Base-by-base conservation (phyloP, 2,888 invertebrate species). In the Anodontia alba region DNA sequence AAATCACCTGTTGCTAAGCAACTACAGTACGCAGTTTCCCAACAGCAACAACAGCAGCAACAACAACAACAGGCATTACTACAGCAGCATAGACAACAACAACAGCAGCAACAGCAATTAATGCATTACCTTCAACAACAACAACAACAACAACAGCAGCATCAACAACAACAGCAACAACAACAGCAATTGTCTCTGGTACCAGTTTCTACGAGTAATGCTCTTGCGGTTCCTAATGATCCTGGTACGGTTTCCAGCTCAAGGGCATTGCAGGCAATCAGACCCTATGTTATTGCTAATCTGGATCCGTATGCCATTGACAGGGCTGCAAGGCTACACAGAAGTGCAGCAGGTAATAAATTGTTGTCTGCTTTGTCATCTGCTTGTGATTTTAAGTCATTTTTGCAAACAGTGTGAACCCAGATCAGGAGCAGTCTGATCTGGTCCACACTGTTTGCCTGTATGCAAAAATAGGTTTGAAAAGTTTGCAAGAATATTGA, bases 301-400 rank as follows among this genome's bases (percentile, higher is more conserved):
- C 81, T 90, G 0, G 94, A 94, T 78, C 93, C 92, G 0, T 91
- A 92, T 76, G 91, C 93, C 72, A 95, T 96, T 76, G 96, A 96
- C 89, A 95, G 96, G 81, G 96, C 96, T 26, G 96, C 96, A 0
- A 95, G 96, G 87, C 95, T 96, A 82, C 96, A 97, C 93, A 95
- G 96, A 84, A 96, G 96, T 92, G 96, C 96, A 85, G 96, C 96
- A 89, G 95, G 96, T 96, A 94, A 94, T 72, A n/a, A n/a, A n/a
- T n/a, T n/a, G n/a, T n/a, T n/a, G n/a, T n/a, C n/a, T n/a, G n/a
- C n/a, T n/a, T n/a, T n/a, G n/a, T n/a, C n/a, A n/a, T n/a, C n/a
- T n/a, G n/a, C n/a, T n/a, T n/a, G n/a, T n/a, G n/a, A n/a, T n/a
- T n/a, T n/a, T n/a, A n/a, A n/a, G n/a, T n/a, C n/a, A n/a, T n/a